Base-by-base conservation (phyloP, 2,113 vertebrate genomes). In the Agapornis roseicollis region DNA sequence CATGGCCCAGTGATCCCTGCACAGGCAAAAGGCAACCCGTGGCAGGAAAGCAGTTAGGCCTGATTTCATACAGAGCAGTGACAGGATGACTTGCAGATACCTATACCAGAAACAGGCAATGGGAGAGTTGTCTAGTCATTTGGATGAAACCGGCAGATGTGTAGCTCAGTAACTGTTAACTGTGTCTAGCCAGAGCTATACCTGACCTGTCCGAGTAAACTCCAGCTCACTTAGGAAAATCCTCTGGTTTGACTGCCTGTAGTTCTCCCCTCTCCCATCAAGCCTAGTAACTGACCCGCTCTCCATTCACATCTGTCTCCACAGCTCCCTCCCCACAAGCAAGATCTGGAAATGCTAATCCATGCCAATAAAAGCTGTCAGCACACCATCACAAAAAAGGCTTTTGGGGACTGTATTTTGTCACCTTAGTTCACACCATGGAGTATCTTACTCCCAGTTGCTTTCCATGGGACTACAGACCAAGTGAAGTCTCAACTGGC, bases 1-100 rank as follows among this genome's bases (percentile, higher is more conserved):
- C 17, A 53, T 4, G 5, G 47, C 25, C 19, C 3, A 0, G n/a
- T 0, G 1, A 76, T 5, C 17, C 42, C 25, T 1, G 1, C 15
- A 14, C 37, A 29, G 35, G 66, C 18, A 33, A 69, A 65, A 72
- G 52, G 29, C 50, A 64, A 4, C 10, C 22, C 6, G 0, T 6
- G 5, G 37, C 16, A 55, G 60, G 52, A 73, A 55, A 56, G 46
- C n/a, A 0, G 41, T 11, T 11, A 27, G 56, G 47, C 61, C 29
- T 4, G 7, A 77, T 63, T 4, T 78, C 29, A 74, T 2, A 10
- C 35, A 61, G 49, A 88, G 13, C 5, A 3, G 69, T 2, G 12
- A 70, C n/a, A 88, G 17, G 31, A 65, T 3, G 3, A 70, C 29
- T 50, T 2, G 6, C 0, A 0, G 55, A 55, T 61, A 47, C 17